Conservation (phyloP, 2,113 vertebrate genomes). For the Oncorhynchus masou region DNA sequence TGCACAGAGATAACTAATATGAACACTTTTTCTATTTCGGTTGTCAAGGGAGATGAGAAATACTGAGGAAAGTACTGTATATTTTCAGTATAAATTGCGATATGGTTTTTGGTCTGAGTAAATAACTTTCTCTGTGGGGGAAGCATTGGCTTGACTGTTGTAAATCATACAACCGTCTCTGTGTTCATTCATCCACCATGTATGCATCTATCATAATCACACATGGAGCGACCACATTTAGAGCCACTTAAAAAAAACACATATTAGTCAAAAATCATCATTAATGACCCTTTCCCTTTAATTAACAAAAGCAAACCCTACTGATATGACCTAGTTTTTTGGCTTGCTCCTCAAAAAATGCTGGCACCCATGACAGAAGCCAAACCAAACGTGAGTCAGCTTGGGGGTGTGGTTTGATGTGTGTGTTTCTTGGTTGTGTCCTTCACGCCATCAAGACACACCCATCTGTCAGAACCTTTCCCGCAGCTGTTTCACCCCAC, state of each 20-base stretch:
- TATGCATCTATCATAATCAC: neutral
- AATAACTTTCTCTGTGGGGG: neutral
- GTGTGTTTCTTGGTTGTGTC: too few species aligned
- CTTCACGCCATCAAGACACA: too few species aligned
- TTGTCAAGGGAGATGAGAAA: neutral
- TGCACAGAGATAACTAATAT: neutral
- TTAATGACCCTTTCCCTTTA: too few species aligned
- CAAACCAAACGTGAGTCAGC: too few species aligned
- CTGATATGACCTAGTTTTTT: too few species aligned
- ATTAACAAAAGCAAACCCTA: too few species aligned
- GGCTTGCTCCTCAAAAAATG: too few species aligned
- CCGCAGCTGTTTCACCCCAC: too few species aligned
- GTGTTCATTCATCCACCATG: conserved; percentile 9
- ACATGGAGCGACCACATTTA: neutral
- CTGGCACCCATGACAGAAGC: too few species aligned
- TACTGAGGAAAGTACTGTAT: neutral
- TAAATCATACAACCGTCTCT: neutral
- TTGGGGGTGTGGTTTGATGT: too few species aligned
- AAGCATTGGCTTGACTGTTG: neutral
- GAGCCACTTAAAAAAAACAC: neutral
- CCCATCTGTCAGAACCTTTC: too few species aligned
- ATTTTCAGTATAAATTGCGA: neutral
- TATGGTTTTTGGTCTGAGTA: neutral
- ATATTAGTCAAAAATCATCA: neutral
- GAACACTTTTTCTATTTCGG: neutral